Evolutionary conservation across 2,797 vertebrate genomes (phyloP).

Genomic region (Argentina silus): DNA sequence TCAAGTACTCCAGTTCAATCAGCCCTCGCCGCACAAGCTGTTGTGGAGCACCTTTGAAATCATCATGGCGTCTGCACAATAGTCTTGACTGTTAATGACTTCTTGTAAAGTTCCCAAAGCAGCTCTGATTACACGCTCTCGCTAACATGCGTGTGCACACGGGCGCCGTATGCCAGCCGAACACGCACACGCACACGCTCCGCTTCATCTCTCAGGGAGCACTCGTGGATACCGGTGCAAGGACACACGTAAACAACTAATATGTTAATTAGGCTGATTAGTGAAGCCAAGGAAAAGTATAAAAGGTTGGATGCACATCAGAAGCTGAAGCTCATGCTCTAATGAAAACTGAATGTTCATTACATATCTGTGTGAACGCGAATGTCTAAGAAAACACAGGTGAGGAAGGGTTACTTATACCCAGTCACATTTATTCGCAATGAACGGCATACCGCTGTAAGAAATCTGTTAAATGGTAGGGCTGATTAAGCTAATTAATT

Average conservation of each 20-base stretch:
- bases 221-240: constrained; percentile 68
- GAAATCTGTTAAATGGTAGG: too few relatives aligned
- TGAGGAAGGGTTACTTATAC: too few relatives aligned
- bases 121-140: constrained; percentile 76
- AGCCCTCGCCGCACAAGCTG: constrained; percentile 83
- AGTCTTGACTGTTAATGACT: constrained; percentile 86
- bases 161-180: background rate
- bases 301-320: constrained; percentile 36
- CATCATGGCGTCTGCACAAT: constrained; percentile 80
- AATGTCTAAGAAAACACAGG: background rate
- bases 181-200: background rate
- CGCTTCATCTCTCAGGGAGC: constrained; percentile 59
- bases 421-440: too few relatives aligned
- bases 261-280: constrained; percentile 72
- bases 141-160: background rate
- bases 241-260: constrained; percentile 74
- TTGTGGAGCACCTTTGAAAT: constrained; percentile 86
- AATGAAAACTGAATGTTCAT: constrained; percentile 31
- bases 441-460: too few relatives aligned
- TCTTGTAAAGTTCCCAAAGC: constrained; percentile 84
- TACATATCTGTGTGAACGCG: constrained; percentile 6
- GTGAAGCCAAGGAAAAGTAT: constrained; percentile 46
- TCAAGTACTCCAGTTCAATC: constrained; percentile 86
- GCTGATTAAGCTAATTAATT: too few relatives aligned
- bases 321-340: constrained; percentile 34